Evolutionary conservation across 2,113 vertebrate genomes (phyloP), one percentile per base, ranked within the genome.

Genomic region (Vidua chalybeata): DNA sequence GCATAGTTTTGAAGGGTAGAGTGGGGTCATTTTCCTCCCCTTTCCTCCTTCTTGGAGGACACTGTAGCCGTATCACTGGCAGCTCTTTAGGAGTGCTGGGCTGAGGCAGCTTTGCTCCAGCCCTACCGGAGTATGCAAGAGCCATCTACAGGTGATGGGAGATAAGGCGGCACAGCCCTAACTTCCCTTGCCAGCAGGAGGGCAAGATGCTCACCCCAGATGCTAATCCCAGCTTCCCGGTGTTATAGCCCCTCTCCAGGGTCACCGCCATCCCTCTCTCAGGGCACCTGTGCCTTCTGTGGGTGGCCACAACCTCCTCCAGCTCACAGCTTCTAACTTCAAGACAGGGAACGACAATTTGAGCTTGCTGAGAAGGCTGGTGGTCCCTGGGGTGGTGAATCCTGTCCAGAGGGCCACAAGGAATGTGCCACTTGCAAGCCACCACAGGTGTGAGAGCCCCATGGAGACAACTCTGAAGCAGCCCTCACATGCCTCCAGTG

Each of bases 61-160:
- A 41, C 59, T 15, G n/a, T 21, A 93, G 80, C 48, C 0, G 2
- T 58, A 43, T 35, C 75, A 35, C 62, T 68, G 87, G 55, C 79
- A 78, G 72, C 59, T 69, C 59, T 75, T 89, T 8, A 80, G 68
- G 64, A 89, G 41, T 3, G 23, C 76, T 35, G 79, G 54, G 41
- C 41, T 11, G 37, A 79, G 51, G 46, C 75, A 59, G 61, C 76
- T 80, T 80, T 77, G 41, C 91, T 91, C 55, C 71, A 66, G 73
- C 63, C 80, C 73, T 96, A 43, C 59, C 1, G 2, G 94, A 87
- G 90, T 62, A 88, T 88, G 71, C 86, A 97, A 94, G 95, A 94
- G 95, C 94, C 95, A 96, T 92, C 94, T 95, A 93, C 91, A 95
- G 92, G 92, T 97, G 84, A 94, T 87, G 91, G 83, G 68, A 90